Conservation (phyloP, 1,140 invertebrate genomes). For the Berghia stephanieae region DNA sequence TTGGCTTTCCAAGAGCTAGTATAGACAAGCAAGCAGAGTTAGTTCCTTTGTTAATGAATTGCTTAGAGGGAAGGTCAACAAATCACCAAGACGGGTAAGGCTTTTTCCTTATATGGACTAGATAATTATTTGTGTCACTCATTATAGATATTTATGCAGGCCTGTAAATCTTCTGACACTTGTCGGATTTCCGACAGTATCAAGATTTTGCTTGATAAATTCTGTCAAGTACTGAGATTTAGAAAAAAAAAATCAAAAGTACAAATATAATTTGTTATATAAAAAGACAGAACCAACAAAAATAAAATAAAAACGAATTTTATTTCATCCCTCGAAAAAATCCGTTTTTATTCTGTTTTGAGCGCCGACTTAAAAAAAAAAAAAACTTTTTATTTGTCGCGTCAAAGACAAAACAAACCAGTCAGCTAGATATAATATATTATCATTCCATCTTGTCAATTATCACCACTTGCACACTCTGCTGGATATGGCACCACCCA, state of each 20-base stretch:
- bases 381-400: too few relatives aligned
- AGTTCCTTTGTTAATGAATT: conserved; percentile 79
- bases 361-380: too few relatives aligned
- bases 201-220: neutral
- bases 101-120: neutral
- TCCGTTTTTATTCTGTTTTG: too few relatives aligned
- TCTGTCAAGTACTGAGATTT: neutral
- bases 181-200: neutral
- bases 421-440: too few relatives aligned
- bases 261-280: neutral
- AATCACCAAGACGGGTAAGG: conserved; percentile 86
- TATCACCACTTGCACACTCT: too few relatives aligned
- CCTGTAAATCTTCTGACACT: neutral
- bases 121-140: neutral
- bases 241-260: neutral
- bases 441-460: too few relatives aligned
- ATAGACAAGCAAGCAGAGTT: conserved; percentile 80
- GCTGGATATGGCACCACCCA: too few relatives aligned
- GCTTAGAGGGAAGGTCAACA: conserved; percentile 82
- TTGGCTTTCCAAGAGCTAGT: conserved; percentile 85
- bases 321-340: too few relatives aligned
- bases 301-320: too few relatives aligned
- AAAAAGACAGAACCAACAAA: too few relatives aligned
- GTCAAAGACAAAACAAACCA: too few relatives aligned
- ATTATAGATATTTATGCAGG: neutral